Evolutionary conservation across 2,113 vertebrate species (phyloP).

Genomic region (Pelobates fuscus): DNA sequence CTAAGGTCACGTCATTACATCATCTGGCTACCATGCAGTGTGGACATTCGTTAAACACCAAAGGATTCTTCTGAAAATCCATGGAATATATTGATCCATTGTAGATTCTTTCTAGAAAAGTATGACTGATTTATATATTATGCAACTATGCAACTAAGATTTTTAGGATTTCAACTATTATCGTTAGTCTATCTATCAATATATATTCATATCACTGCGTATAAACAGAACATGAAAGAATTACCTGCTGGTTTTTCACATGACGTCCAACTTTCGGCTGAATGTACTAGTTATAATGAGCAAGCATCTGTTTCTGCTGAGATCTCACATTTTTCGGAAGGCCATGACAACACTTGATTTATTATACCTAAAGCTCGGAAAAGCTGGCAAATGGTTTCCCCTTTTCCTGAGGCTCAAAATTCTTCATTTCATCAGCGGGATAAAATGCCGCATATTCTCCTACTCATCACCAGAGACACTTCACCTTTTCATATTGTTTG

Average conservation of each 20-base stretch:
- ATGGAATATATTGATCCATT: too few species aligned
- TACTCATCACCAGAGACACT: conserved; percentile 24
- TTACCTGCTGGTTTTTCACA: conserved; percentile 29
- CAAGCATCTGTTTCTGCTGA: conserved; percentile 44
- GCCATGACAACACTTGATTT: conserved; percentile 44
- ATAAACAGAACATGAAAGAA: not conserved
- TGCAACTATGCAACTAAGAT: too few species aligned
- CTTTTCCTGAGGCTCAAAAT: conserved; percentile 43
- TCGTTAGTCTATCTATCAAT: not conserved
- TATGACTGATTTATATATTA: too few species aligned
- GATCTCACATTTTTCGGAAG: conserved; percentile 39
- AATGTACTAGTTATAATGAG: conserved; percentile 37
- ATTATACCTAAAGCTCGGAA: conserved; percentile 29
- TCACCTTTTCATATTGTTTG: conserved; percentile 34
- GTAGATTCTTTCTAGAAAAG: too few species aligned
- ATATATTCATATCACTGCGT: not conserved
- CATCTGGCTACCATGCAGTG: too few species aligned
- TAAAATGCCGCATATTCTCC: conserved; percentile 39
- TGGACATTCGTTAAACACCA: too few species aligned
- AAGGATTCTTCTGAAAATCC: too few species aligned
- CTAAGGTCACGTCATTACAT: too few species aligned
- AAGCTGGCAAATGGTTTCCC: conserved; percentile 49
- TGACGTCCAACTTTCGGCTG: not conserved
- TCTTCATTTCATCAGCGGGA: conserved; percentile 47
- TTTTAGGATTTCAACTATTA: too few species aligned